Conservation (phyloP, 2,113 vertebrate species). For the Psephotus haematonotus region DNA sequence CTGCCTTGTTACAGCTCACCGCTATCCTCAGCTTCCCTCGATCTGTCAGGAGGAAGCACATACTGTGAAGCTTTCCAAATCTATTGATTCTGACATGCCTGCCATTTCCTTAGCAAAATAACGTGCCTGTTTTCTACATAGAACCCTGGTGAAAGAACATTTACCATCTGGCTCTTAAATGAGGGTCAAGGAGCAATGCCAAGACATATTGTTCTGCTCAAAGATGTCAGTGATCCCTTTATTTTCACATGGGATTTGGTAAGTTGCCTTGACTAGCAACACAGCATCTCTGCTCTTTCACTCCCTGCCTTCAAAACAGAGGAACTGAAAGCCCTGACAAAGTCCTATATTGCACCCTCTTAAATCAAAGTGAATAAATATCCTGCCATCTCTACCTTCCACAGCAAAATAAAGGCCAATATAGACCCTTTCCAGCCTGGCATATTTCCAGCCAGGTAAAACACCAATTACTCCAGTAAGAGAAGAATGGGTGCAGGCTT, state of each 20-base stretch:
- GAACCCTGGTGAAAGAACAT: conserved; percentile 9
- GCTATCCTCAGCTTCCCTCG: not conserved
- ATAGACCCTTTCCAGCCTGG: not conserved
- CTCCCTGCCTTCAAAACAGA: not conserved
- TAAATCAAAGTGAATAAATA: not conserved
- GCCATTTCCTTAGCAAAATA: conserved; percentile 23
- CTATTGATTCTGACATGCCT: conserved; percentile 41
- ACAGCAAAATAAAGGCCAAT: rapidly evolving
- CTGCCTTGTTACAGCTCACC: not conserved
- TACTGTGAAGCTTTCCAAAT: not conserved
- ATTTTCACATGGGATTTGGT: not conserved
- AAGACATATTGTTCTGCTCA: conserved; percentile 39
- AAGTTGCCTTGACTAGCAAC: conserved; percentile 25
- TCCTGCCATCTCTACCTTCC: not conserved
- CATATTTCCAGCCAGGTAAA: not conserved
- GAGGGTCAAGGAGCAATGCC: conserved; percentile 38
- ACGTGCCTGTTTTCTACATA: not conserved
- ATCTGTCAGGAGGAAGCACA: conserved; percentile 26
- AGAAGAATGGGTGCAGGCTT: not conserved
- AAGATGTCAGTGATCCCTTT: not conserved
- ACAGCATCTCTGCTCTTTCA: not conserved
- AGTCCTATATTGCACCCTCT: not conserved
- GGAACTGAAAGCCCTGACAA: not conserved
- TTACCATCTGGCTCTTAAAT: conserved; percentile 41
- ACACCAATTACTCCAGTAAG: not conserved